Evolutionary conservation across 2,888 invertebrate genomes (phyloP).

Genomic region (Nomada fabriciana): DNA sequence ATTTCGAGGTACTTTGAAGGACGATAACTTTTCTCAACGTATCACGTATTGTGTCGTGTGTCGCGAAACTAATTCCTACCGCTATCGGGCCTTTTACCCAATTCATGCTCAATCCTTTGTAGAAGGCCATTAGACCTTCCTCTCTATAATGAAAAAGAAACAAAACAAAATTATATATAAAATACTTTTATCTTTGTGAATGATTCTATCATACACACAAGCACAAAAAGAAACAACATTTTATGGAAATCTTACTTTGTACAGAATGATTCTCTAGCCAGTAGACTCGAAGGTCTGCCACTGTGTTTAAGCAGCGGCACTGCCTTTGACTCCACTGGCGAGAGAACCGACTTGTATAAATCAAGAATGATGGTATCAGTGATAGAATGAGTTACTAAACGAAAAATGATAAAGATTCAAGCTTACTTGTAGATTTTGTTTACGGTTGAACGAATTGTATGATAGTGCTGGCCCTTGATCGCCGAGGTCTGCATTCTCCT

Average conservation of each 20-base stretch:
- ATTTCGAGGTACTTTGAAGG: constrained; percentile 15
- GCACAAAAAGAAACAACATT: too few relatives aligned
- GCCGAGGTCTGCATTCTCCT: constrained; percentile 89
- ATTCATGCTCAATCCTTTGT: constrained; percentile 99
- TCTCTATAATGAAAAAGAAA: constrained; percentile 86
- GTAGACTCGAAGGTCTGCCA: too few relatives aligned
- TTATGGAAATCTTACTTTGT: too few relatives aligned
- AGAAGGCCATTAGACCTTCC: constrained; percentile 97
- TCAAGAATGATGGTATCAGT: background rate
- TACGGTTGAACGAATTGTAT: constrained; percentile 89
- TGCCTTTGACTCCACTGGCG: too few relatives aligned
- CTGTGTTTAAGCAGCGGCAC: too few relatives aligned
- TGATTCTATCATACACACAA: too few relatives aligned
- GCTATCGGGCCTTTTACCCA: constrained; percentile 98
- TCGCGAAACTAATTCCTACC: constrained; percentile 98
- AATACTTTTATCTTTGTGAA: background rate
- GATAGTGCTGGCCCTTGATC: constrained; percentile 85
- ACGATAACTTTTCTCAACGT: constrained; percentile 84
- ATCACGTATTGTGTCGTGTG: constrained; percentile 93
- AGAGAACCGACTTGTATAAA: background rate
- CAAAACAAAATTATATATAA: background rate
- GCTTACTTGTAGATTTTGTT: constrained; percentile 89
- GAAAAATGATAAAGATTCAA: constrained; percentile 1
- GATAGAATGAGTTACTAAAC: background rate
- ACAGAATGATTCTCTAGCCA: too few relatives aligned